A percentile compares a stretch with the other conserved stretches of the same genome.
These are phyloP conservation scores for Leptatherina wallacei DNA, from an alignment of 2,797 vertebrate genomes.

Conservation along the genomic window DNA sequence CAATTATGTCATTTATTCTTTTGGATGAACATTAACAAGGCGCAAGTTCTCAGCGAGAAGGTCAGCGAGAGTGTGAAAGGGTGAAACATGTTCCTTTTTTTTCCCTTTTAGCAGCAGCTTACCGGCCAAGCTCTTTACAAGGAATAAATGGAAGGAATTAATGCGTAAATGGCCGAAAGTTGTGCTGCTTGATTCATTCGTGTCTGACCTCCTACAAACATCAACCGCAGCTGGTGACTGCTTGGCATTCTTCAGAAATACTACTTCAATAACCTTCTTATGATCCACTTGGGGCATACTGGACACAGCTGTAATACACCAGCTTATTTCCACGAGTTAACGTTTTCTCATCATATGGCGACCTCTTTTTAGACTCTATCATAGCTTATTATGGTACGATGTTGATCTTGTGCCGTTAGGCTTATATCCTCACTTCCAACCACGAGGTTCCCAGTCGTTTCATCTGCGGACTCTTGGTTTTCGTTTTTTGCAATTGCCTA, in stretches of 20 bases:
- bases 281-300: slow-evolving; percentile 24
- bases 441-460: background rate
- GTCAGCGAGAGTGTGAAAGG: slow-evolving; percentile 26
- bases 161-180: slow-evolving; percentile 15
- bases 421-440: background rate
- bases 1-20: slow-evolving; percentile 18
- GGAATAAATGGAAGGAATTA: no score
- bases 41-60: slow-evolving; percentile 22
- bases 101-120: slow-evolving; percentile 4
- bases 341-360: background rate
- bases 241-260: slow-evolving; percentile 44
- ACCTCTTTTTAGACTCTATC: slow-evolving; percentile 3
- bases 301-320: slow-evolving; percentile 7
- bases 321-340: slow-evolving; percentile 4
- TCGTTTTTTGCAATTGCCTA: slow-evolving; percentile 10
- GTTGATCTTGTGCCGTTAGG: background rate
- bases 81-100: background rate
- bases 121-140: background rate
- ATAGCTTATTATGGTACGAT: slow-evolving; percentile 4
- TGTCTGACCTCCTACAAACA: slow-evolving; percentile 10
- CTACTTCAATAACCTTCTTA: slow-evolving; percentile 50
- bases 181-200: background rate
- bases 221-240: slow-evolving; percentile 10
- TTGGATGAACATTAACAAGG: slow-evolving; percentile 33
- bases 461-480: background rate